phyloP scores from a whole-genome alignment of 2,888 invertebrate species.

The Nomada flava region DNA sequence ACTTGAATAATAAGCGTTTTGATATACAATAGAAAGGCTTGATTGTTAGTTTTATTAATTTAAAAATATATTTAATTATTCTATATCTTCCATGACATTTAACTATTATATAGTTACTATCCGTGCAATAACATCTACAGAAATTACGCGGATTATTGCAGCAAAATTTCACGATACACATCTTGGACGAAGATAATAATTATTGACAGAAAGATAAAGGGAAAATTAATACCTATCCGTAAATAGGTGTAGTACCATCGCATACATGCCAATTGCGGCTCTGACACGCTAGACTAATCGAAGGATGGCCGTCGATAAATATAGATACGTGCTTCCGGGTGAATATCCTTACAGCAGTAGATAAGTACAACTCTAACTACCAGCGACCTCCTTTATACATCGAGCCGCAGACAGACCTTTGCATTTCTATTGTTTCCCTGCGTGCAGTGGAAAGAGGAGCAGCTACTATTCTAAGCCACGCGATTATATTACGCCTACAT shows the following conservation, averaged over 20 bases:
- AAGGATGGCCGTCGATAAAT: conserved; percentile 70
- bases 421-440: conserved; percentile 55
- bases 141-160: too few relatives aligned
- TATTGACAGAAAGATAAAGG: not conserved
- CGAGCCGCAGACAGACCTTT: conserved; percentile 38
- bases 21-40: too few relatives aligned
- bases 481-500: conserved; percentile 20
- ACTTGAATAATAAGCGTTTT: too few relatives aligned
- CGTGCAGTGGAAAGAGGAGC: conserved; percentile 34
- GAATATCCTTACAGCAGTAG: conserved; percentile 75
- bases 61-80: not conserved
- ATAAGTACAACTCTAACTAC: conserved; percentile 45
- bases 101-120: not conserved
- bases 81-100: not conserved
- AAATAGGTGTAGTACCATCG: not conserved
- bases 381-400: conserved; percentile 60
- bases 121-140: too few relatives aligned
- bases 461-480: conserved; percentile 39
- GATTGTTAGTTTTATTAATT: not conserved
- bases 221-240: not conserved
- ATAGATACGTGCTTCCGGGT: conserved; percentile 76
- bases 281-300: conserved; percentile 13
- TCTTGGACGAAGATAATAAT: too few relatives aligned
- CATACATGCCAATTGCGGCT: not conserved
- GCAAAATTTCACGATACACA: too few relatives aligned